Conservation (phyloP, 2,797 vertebrate genomes). For the Cirrhinus molitorella region DNA sequence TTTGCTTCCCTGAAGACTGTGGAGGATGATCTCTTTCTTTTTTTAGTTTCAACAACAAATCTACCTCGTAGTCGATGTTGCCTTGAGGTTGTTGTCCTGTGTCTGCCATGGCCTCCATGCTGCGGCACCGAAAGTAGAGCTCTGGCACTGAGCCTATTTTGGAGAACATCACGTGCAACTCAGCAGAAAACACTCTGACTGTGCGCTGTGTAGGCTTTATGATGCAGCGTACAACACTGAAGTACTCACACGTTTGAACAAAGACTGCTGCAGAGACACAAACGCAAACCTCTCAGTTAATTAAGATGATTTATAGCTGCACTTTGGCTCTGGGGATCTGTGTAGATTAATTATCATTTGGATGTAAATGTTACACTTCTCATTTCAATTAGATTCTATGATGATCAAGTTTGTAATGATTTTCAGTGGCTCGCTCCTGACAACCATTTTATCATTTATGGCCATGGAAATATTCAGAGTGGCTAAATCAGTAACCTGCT, state of each 20-base stretch:
- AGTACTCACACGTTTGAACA: not conserved
- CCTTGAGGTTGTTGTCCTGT: not conserved
- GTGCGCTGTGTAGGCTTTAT: not conserved
- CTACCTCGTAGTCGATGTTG: not conserved
- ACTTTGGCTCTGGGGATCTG: not conserved
- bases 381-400: not conserved
- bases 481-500: not conserved
- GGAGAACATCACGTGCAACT: not conserved
- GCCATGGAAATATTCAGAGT: not conserved
- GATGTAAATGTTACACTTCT: not conserved
- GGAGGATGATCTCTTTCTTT: not conserved
- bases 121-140: not conserved
- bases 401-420: not conserved
- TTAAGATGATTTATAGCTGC: not conserved
- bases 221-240: not conserved
- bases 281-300: not conserved
- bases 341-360: not conserved
- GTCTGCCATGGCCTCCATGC: not conserved
- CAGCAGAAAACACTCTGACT: constrained; percentile 9
- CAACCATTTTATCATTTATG: not conserved
- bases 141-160: not conserved
- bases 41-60: not conserved
- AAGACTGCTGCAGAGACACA: not conserved
- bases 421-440: not conserved
- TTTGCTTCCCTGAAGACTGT: not conserved